phyloP scores from a whole-genome alignment of 1,140 invertebrate genomes.

The Teleopsis dalmanni region DNA sequence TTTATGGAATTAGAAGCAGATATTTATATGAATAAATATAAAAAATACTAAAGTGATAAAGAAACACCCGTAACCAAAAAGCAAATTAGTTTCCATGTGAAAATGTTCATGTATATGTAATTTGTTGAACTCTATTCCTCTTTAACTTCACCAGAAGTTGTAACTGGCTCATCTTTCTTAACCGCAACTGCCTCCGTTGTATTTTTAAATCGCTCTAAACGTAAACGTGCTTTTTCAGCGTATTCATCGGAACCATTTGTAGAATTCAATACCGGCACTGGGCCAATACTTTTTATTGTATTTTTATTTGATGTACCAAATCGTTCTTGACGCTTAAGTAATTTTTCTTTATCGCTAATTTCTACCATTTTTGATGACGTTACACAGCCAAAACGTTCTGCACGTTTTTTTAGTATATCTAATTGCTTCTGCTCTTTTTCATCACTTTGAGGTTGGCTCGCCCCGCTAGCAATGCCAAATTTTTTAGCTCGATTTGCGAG shows the following conservation, averaged over 20 bases:
- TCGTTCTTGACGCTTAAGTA: conserved; percentile 63
- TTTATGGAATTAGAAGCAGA: too few species aligned
- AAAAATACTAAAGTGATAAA: too few species aligned
- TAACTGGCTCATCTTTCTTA: neutral
- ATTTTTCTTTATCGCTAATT: conserved; percentile 56
- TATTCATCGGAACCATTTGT: conserved; percentile 14
- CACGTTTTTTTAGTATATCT: conserved; percentile 64
- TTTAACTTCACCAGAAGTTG: neutral
- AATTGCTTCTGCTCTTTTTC: conserved; percentile 44
- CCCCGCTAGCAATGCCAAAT: conserved; percentile 53
- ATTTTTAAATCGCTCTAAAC: conserved; percentile 37
- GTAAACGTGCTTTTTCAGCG: conserved; percentile 36
- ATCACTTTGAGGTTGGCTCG: conserved; percentile 47
- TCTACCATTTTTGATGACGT: conserved; percentile 61
- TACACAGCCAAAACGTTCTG: conserved; percentile 65
- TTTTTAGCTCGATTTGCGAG: conserved; percentile 71
- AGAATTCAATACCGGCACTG: neutral
- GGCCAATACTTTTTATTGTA: neutral
- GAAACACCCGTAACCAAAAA: too few species aligned
- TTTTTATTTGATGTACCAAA: conserved; percentile 47
- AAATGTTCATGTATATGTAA: too few species aligned
- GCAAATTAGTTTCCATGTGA: too few species aligned
- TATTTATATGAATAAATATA: too few species aligned
- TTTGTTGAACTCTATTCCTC: too few species aligned
- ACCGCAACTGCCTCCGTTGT: neutral